These are phyloP conservation scores for Syritta pipiens DNA, from an alignment of 2,888 invertebrate species.

Conservation along the genomic window DNA sequence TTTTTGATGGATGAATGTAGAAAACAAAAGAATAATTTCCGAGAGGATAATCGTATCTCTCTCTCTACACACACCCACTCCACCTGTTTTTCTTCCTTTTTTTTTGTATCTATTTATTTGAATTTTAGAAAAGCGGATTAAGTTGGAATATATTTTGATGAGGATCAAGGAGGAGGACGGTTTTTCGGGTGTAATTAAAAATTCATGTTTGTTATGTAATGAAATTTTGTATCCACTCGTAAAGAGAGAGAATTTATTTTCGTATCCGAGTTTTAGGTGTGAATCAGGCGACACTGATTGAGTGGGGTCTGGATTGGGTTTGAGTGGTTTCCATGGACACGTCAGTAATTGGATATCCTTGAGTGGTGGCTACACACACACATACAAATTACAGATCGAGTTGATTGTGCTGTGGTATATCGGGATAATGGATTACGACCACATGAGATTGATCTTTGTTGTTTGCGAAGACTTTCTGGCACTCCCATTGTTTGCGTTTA, in stretches of 20 bases:
- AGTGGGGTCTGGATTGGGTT: not conserved
- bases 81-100: not conserved
- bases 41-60: slow-evolving; percentile 13
- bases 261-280: no score
- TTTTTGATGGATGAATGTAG: slow-evolving; percentile 57
- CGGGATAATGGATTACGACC: no score
- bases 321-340: not conserved
- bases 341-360: not conserved
- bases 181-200: slow-evolving; percentile 17
- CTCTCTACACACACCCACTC: not conserved
- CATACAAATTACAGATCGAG: not conserved
- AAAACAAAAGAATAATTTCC: slow-evolving; percentile 32
- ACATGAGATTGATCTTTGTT: no score
- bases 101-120: slow-evolving; percentile 17
- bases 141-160: slow-evolving; percentile 17
- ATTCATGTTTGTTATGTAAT: slow-evolving; percentile 28
- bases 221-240: slow-evolving; percentile 22
- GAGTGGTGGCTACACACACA: not conserved
- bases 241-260: no score
- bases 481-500: no score
- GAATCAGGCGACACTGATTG: no score
- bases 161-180: not conserved
- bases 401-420: not conserved
- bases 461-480: no score
- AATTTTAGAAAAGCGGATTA: slow-evolving; percentile 12